A percentile compares a stretch with the other conserved stretches of the same genome.
Evolutionary conservation across 2,888 invertebrate species (phyloP).

Genomic region (Apamea epomidion): DNA sequence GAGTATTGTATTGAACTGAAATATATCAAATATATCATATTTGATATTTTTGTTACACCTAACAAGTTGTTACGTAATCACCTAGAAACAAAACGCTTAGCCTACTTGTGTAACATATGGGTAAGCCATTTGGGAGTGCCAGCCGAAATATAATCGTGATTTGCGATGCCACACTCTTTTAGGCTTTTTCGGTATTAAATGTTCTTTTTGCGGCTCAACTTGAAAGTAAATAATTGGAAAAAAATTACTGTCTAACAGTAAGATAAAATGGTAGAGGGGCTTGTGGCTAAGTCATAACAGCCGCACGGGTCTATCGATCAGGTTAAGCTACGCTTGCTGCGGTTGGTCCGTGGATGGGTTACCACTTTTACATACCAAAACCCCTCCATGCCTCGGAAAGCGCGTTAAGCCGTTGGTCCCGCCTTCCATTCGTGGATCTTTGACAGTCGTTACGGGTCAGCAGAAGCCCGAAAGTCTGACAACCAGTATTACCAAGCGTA

Average conservation of each 20-base stretch:
- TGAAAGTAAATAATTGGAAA: not conserved
- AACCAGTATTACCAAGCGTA: too few species aligned
- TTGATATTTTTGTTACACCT: too few species aligned
- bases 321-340: too few species aligned
- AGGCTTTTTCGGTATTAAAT: slow-evolving; percentile 17
- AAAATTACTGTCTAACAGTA: not conserved
- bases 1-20: not conserved
- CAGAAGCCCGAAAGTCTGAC: too few species aligned
- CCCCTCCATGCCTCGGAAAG: too few species aligned
- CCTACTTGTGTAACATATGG: slow-evolving; percentile 39
- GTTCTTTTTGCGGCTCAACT: slow-evolving; percentile 6
- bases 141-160: slow-evolving; percentile 26
- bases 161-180: slow-evolving; percentile 28
- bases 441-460: too few species aligned
- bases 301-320: too few species aligned
- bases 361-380: too few species aligned
- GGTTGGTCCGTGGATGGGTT: too few species aligned
- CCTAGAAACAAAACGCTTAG: slow-evolving; percentile 32
- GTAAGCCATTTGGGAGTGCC: slow-evolving; percentile 36
- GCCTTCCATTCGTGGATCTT: too few species aligned
- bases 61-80: slow-evolving; percentile 14
- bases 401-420: too few species aligned
- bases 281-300: too few species aligned
- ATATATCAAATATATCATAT: slow-evolving; percentile 15
- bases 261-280: not conserved